Evolutionary conservation across 2,888 invertebrate genomes (phyloP), one percentile per base, ranked within the genome.

Genomic region (Ryuthela nishihirai): DNA sequence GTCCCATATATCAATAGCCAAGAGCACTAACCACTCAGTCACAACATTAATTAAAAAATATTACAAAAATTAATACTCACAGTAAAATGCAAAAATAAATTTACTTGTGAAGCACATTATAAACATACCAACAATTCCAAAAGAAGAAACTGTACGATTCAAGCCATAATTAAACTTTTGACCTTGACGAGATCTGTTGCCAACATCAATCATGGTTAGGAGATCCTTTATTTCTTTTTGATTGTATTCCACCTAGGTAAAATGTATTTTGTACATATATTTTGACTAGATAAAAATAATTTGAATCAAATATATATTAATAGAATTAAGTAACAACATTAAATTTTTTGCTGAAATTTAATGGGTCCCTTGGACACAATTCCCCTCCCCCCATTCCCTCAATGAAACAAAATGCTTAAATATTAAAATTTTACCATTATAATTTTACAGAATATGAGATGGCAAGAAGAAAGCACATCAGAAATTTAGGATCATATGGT

Each of bases 121-220:
- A 29, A 29, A 41, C 70, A 76, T 78, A 87, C 89, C 94, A 68
- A 94, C 84, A 69, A 97, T 92, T 36, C 95, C 97, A 81, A 93
- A 97, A 1, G 95, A 93, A 35, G 92, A 93, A 10, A 91, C 87
- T 25, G 85, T 80, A 76, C 85, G 84, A 39, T 83, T 81, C 44
- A 88, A 80, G 1, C 85, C 84, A 20, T 80, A 74, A 12, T 49
- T 48, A 29, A 45, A 43, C 41, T 65, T 67, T 55, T 80, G 77
- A 26, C 81, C 81, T 21, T 78, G 73, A 72, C 84, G 78, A 69
- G 78, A 77, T 55, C 80, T 74, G 71, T 84, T 85, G 3, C 84
- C 84, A 68, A 80, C 78, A 67, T 85, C 83, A 54, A 85, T 84
- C 80, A 87, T 88, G 53, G 84, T 83, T 5, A 94, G 80, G 4